A percentile compares a stretch with the other conserved stretches of the same genome.
Evolutionary conservation across 2,888 invertebrate species (phyloP).

Genomic region (Tridacna gigas): DNA sequence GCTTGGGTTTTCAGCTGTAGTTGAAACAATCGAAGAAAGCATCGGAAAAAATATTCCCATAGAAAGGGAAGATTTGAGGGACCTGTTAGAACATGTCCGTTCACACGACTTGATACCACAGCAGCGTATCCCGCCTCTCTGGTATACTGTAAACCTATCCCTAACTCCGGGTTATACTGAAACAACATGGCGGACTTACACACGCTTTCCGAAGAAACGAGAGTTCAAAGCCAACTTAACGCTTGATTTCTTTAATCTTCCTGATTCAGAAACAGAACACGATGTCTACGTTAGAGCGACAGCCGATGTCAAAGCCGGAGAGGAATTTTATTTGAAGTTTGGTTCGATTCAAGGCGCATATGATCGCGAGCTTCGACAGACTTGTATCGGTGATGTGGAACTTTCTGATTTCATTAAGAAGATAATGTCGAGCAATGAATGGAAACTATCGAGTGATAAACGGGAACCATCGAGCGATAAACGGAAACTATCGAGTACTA

Average conservation of each 20-base stretch:
- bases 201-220: neutral
- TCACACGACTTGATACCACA: neutral
- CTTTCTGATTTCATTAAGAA: neutral
- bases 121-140: neutral
- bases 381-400: neutral
- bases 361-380: neutral
- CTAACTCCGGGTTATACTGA: neutral
- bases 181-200: slow-evolving; percentile 8
- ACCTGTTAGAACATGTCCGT: neutral
- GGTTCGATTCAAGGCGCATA: neutral
- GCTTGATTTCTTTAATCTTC: neutral
- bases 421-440: too few relatives aligned
- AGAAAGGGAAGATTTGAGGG: neutral
- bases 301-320: neutral
- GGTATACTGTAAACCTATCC: slow-evolving; percentile 1
- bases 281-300: neutral
- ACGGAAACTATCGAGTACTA: too few relatives aligned
- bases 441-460: too few relatives aligned
- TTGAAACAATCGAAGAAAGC: neutral
- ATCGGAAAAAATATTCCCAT: neutral
- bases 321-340: neutral
- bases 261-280: slow-evolving; percentile 7
- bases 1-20: neutral
- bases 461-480: too few relatives aligned
- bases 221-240: neutral